A percentile compares a stretch with the other conserved stretches of the same genome.
These are phyloP conservation scores for Patiria miniata DNA, from an alignment of 35 echinoderm and acorn worm genomes.

Conservation along the genomic window DNA sequence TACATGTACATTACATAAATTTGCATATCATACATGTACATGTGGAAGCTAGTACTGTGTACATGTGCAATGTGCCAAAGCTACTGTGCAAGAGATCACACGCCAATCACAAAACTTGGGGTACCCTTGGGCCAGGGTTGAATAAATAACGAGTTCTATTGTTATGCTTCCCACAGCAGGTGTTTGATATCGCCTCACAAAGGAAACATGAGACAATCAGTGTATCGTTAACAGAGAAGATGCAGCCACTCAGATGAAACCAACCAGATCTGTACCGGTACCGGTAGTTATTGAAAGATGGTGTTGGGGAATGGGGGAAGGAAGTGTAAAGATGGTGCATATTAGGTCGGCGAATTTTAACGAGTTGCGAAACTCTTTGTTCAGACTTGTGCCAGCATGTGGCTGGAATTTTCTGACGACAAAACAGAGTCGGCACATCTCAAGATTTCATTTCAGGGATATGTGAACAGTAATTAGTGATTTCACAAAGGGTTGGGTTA, in stretches of 20 bases:
- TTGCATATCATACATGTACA: too few relatives aligned
- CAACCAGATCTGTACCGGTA: slow-evolving; percentile 6
- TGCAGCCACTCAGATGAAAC: background rate
- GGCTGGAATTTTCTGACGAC: background rate
- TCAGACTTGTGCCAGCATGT: background rate
- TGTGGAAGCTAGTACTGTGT: too few relatives aligned
- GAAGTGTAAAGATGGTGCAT: background rate
- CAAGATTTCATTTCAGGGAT: too few relatives aligned
- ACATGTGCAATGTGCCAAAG: too few relatives aligned
- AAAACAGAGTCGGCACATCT: too few relatives aligned
- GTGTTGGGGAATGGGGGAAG: background rate
- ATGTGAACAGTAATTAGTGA: too few relatives aligned
- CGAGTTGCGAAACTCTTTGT: slow-evolving; percentile 21
- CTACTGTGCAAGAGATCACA: too few relatives aligned
- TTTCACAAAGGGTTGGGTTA: too few relatives aligned
- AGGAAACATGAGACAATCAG: background rate
- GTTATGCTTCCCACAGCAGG: background rate
- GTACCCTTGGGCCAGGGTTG: too few relatives aligned
- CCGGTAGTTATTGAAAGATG: background rate
- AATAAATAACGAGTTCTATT: too few relatives aligned
- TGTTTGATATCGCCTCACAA: background rate
- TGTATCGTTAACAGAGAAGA: background rate
- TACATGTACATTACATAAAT: too few relatives aligned
- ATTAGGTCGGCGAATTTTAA: background rate
- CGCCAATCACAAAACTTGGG: too few relatives aligned